A percentile compares a stretch with the other conserved stretches of the same genome.
Evolutionary conservation across 2,113 vertebrate species (phyloP).

Genomic region (Tachysurus fulvidraco): DNA sequence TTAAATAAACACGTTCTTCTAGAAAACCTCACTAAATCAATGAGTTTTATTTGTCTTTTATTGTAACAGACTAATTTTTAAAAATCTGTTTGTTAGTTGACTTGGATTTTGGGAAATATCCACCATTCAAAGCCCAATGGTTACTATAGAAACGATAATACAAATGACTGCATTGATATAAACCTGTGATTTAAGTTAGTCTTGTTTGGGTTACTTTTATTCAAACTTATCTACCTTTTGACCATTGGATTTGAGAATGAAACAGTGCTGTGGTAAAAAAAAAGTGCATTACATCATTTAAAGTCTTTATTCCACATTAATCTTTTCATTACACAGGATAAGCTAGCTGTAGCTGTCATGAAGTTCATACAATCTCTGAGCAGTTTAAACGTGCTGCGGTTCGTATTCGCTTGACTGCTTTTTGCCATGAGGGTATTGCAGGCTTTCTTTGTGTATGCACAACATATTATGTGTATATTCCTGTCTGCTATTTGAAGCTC

Average conservation of each 20-base stretch:
- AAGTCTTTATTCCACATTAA: not conserved
- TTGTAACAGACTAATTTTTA: not conserved
- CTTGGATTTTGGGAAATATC: not conserved
- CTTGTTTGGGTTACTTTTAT: not conserved
- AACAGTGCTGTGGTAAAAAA: not conserved
- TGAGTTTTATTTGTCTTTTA: not conserved
- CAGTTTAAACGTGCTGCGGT: not conserved
- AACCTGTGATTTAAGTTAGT: not conserved
- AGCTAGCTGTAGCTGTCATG: not conserved
- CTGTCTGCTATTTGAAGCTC: conserved; percentile 25
- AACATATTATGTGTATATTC: not conserved
- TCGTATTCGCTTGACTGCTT: not conserved
- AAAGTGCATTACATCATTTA: not conserved
- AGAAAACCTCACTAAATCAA: not conserved
- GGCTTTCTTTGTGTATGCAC: conserved; percentile 23
- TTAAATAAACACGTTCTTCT: not conserved
- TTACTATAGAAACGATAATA: not conserved
- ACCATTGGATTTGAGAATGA: not conserved
- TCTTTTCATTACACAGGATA: not conserved
- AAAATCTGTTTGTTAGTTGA: not conserved
- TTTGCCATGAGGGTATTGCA: conserved; percentile 8
- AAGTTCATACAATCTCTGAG: not conserved
- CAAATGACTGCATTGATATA: not conserved
- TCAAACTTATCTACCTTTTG: not conserved
- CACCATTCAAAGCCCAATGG: not conserved